These are phyloP conservation scores for human DNA, from an alignment of 2,113 vertebrate species.

Conservation along the genomic window GRCh38 chr5:63416001-63416500, in stretches of 20 bases:
- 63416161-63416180: not conserved
- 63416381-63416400: not conserved
- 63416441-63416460: not conserved
- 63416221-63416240: not conserved
- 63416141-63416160: not conserved
- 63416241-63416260: not conserved
- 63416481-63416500: not conserved
- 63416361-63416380: not conserved
- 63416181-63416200: not conserved
- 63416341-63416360: not conserved
- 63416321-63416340: not conserved
- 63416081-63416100: not conserved
- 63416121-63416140: not conserved
- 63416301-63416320: not conserved
- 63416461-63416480: not conserved
- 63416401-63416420: not conserved
- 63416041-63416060: not conserved
- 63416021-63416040: not conserved
- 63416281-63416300: not conserved
- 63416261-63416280: not conserved
- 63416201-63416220: not conserved
- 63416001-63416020: not conserved
- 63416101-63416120: not conserved
- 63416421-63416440: not conserved
- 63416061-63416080: not conserved